phyloP scores from a whole-genome alignment of 2,888 invertebrate genomes.

The Rhagophthalmus giganteus region DNA sequence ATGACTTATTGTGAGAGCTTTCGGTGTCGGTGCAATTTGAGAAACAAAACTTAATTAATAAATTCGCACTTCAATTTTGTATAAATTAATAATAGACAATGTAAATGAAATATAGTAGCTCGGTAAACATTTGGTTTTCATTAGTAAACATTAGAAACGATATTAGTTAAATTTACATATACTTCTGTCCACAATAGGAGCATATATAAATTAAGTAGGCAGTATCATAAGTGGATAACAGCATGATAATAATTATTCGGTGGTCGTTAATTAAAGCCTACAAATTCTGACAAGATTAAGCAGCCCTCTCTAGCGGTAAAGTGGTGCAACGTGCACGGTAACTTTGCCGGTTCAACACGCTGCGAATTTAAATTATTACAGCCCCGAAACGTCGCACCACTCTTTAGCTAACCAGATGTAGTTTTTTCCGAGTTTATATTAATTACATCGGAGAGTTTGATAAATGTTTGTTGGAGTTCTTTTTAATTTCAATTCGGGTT shows the following conservation, averaged over 20 bases:
- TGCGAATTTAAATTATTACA: conserved; percentile 32
- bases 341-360: conserved; percentile 35
- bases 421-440: conserved; percentile 25
- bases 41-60: no score
- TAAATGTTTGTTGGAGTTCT: no score
- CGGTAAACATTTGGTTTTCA: no score
- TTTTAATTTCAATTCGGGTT: no score
- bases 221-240: conserved; percentile 15
- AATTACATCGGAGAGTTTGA: conserved; percentile 24
- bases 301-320: conserved; percentile 36
- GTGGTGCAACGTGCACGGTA: conserved; percentile 38
- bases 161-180: no score
- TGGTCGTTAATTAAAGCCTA: conserved; percentile 40
- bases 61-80: no score
- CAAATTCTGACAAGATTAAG: conserved; percentile 43
- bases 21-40: no score
- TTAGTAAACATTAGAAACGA: no score
- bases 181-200: neutral
- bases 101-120: no score
- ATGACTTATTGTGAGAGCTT: no score
- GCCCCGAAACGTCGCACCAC: conserved; percentile 8
- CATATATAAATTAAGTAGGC: conserved; percentile 4
- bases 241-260: conserved; percentile 35
- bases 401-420: conserved; percentile 5
- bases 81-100: no score